phyloP scores from a whole-genome alignment of 2,113 vertebrate genomes.

The Indri indri region DNA sequence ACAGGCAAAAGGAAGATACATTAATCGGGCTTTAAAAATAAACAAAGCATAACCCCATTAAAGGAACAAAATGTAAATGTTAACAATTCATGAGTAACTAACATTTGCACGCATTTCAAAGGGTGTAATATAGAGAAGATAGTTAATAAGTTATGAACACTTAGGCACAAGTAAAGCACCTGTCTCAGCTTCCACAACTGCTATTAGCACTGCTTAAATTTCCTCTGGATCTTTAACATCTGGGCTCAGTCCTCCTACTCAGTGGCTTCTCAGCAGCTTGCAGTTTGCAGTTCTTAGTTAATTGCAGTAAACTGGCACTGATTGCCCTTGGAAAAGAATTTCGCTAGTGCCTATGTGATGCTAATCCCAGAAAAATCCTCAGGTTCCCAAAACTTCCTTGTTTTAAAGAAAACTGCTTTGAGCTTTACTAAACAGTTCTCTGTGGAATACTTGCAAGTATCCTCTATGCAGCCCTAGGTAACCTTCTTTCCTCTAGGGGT shows the following conservation, averaged over 20 bases:
- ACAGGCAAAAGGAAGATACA: background rate
- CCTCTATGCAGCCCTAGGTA: background rate
- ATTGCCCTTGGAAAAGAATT: conserved; percentile 41
- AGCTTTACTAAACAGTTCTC: background rate
- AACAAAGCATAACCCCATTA: background rate
- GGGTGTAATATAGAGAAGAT: background rate
- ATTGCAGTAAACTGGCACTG: background rate
- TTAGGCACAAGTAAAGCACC: background rate
- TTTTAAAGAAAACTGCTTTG: conserved; percentile 24
- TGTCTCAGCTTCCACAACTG: background rate
- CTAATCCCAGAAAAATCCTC: conserved; percentile 31
- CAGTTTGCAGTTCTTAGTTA: conserved; percentile 9
- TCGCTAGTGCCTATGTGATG: background rate
- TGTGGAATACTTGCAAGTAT: background rate
- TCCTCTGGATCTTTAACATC: background rate
- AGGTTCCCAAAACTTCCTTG: background rate
- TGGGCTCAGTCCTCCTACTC: background rate
- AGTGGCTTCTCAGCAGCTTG: background rate
- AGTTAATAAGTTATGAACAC: conserved; percentile 25
- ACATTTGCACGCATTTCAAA: conserved; percentile 15
- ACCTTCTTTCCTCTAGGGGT: background rate
- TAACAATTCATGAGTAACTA: conserved; percentile 2
- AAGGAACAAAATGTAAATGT: background rate
- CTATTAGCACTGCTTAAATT: background rate
- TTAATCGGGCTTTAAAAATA: background rate